Conservation (phyloP, 2,113 vertebrate genomes). For the Ariopsis seemanni region DNA sequence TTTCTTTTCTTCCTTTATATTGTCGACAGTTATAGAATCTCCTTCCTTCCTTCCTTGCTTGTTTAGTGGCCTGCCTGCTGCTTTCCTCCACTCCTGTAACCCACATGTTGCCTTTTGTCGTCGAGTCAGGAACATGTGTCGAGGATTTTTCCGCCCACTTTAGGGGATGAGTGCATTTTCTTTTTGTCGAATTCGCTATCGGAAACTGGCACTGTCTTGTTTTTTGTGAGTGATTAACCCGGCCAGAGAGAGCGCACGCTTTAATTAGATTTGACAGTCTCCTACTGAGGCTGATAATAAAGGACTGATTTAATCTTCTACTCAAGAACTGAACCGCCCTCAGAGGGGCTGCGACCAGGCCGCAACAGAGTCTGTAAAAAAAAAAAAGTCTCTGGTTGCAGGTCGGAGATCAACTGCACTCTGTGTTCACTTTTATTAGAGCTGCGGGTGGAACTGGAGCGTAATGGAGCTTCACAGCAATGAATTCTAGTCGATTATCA, state of each 20-base stretch:
- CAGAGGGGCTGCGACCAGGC: slow-evolving; percentile 7
- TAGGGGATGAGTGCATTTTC: background rate
- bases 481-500: background rate
- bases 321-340: slow-evolving; percentile 28
- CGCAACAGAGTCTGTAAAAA: background rate
- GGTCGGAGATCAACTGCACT: background rate
- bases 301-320: slow-evolving; percentile 53
- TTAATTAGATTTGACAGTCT: slow-evolving; percentile 53
- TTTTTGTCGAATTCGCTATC: slow-evolving; percentile 15
- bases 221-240: slow-evolving; percentile 39
- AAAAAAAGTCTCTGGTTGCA: background rate
- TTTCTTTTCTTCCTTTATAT: background rate
- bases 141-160: background rate
- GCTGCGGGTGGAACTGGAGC: background rate
- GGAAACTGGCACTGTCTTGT: slow-evolving; percentile 29
- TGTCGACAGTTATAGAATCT: background rate
- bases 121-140: background rate
- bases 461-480: background rate
- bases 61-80: background rate
- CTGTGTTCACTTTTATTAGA: background rate
- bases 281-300: slow-evolving; percentile 44
- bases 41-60: background rate
- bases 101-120: slow-evolving; percentile 6
- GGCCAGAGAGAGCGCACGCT: slow-evolving; percentile 36
- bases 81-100: background rate